Conservation (phyloP, 2,888 invertebrate species). For the Eupeodes luniger region DNA sequence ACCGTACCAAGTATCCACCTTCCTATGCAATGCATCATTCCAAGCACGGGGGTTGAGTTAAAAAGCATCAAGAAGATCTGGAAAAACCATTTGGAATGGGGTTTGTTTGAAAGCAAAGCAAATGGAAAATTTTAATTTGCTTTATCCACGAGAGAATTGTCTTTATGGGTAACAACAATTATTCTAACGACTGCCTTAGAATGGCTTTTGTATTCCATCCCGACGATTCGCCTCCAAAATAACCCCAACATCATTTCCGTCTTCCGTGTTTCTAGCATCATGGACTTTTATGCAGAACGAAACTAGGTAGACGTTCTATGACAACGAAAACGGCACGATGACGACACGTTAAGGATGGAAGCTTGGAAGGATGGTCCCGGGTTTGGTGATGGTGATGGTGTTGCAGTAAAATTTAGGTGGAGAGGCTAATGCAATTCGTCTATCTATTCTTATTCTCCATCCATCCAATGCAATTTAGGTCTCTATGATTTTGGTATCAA, state of each 20-base stretch:
- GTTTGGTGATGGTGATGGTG: neutral
- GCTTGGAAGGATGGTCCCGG: neutral
- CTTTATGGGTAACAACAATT: constrained; percentile 71
- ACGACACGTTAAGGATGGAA: neutral
- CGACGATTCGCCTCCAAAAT: constrained; percentile 22
- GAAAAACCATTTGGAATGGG: neutral
- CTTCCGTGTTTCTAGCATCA: neutral
- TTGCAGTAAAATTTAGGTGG: constrained; percentile 26
- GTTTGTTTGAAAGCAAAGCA: constrained; percentile 54
- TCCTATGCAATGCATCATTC: no score
- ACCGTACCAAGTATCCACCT: no score
- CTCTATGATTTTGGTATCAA: neutral
- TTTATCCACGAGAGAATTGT: constrained; percentile 63
- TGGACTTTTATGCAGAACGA: neutral
- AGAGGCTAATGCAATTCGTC: constrained; percentile 27
- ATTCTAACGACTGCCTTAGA: constrained; percentile 67
- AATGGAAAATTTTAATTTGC: constrained; percentile 72
- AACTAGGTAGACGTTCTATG: no score
- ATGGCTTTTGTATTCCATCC: constrained; percentile 52
- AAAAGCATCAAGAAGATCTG: neutral
- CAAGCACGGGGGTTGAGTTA: neutral
- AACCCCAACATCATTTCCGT: neutral
- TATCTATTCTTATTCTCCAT: neutral
- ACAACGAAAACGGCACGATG: neutral
- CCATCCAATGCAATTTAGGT: neutral